Evolutionary conservation across 2,888 invertebrate genomes (phyloP), one percentile per base, ranked within the genome.

Genomic region (Ommatoiulus sabulosus): DNA sequence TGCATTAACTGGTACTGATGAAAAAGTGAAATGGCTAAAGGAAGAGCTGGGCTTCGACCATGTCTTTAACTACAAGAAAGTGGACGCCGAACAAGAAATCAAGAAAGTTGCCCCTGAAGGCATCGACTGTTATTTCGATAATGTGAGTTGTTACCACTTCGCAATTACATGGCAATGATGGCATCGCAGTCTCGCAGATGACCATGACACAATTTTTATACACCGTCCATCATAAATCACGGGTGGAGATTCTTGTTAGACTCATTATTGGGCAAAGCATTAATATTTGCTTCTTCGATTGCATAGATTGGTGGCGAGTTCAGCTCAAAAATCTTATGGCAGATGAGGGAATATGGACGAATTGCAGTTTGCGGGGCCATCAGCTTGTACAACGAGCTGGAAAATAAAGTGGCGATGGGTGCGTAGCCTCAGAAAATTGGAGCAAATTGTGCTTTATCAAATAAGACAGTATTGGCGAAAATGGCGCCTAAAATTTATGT

Each of bases 61-160:
- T 90, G 95, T 94, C 17, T 95, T 95, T 90, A 96, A 96, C 92
- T 96, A 96, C 92, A 96, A 96, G 92, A 95, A 94, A 1, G 93
- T 92, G 8, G 92, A 95, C 91, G 90, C 95, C 85, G 92, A 92
- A 0, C 91, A 93, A 86, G 94, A 94, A 84, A 92, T 96, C 17
- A 94, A 94, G 90, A 93, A 94, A 92, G 93, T 92, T 88, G 95
- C 95, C 15, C 95, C 96, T 0, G 93, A 95, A n/a, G 96, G 96
- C 2, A 92, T 96, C 0, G 96, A 96, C 91, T 95, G 95, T 91
- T 96, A 95, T 91, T 96, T 96, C 91, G 96, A 96, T 92, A 96
- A 96, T 92, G 96, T 96, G 93, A 92, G 94, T 92, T 72, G 1
- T 63, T 63, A 20, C 20, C 5, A 8, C 8, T 20, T 6, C 24